These are phyloP conservation scores for Hirtodrosophila trivittata DNA, from an alignment of 2,888 invertebrate genomes.

Conservation along the genomic window DNA sequence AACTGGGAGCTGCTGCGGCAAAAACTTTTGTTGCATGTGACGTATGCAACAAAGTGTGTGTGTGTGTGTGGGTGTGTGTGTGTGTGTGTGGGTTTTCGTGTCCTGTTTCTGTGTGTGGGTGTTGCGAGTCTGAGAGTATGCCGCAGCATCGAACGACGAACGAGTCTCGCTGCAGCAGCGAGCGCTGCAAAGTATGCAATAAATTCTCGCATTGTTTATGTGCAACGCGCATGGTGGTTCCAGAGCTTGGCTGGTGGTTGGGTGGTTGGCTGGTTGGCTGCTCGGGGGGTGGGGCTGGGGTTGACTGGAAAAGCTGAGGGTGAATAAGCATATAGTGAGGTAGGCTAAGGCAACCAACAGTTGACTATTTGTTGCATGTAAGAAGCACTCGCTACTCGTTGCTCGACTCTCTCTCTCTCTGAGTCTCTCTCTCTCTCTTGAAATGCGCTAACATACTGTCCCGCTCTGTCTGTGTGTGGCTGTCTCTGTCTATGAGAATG, in stretches of 20 bases:
- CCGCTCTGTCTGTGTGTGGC: slow-evolving; percentile 3
- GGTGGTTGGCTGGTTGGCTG: neutral
- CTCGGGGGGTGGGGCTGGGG: neutral
- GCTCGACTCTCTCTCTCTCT: slow-evolving; percentile 16
- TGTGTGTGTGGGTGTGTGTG: slow-evolving; percentile 13
- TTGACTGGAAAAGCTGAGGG: neutral
- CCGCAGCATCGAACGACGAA: too few relatives aligned
- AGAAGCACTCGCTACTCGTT: slow-evolving; percentile 42
- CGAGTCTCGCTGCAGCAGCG: slow-evolving; percentile 62
- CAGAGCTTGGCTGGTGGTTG: neutral
- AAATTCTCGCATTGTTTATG: slow-evolving; percentile 76
- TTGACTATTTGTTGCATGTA: slow-evolving; percentile 78
- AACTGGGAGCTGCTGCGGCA: slow-evolving; percentile 43
- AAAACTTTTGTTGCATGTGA: slow-evolving; percentile 73
- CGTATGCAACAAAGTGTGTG: slow-evolving; percentile 72
- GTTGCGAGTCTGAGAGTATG: slow-evolving; percentile 29
- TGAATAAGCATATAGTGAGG: slow-evolving; percentile 60
- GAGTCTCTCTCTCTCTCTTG: slow-evolving; percentile 14
- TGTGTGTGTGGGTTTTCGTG: slow-evolving; percentile 15
- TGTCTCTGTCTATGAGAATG: slow-evolving; percentile 2
- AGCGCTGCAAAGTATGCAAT: slow-evolving; percentile 77
- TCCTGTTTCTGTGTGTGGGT: slow-evolving; percentile 7
- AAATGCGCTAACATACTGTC: too few relatives aligned
- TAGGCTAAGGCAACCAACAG: slow-evolving; percentile 78
- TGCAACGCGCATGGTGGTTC: slow-evolving; percentile 57